Percentiles rank a stretch among this genome's conserved stretches.
These are phyloP conservation scores for Diplolepis rosae DNA, from an alignment of 2,888 invertebrate genomes.

Conservation along the genomic window DNA sequence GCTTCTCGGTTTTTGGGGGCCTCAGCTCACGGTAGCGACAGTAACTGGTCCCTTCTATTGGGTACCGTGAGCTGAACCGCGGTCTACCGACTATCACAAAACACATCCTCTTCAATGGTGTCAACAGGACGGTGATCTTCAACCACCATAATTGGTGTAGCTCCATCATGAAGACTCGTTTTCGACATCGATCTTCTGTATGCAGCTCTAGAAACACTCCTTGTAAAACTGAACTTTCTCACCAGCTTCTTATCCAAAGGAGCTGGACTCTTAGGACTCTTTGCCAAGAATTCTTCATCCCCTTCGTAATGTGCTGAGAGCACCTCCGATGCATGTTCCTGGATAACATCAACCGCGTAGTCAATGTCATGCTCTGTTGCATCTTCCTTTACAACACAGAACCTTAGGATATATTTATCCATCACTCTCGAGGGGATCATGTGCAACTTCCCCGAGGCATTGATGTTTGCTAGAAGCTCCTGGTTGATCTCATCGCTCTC, in stretches of 20 bases:
- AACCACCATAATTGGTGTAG: constrained; percentile 76
- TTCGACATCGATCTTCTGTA: constrained; percentile 76
- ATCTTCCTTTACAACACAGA: constrained; percentile 87
- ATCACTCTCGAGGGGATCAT: constrained; percentile 89
- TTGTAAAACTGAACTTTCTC: constrained; percentile 77
- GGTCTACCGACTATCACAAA: constrained; percentile 70
- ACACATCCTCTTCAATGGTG: constrained; percentile 66
- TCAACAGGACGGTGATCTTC: constrained; percentile 68
- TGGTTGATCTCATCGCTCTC: constrained; percentile 84
- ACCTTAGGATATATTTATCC: constrained; percentile 84
- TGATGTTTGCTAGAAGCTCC: constrained; percentile 84
- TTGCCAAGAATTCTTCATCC: constrained; percentile 70
- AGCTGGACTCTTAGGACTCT: constrained; percentile 72
- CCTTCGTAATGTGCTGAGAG: constrained; percentile 71
- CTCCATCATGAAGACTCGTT: constrained; percentile 76
- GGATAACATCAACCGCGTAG: constrained; percentile 79
- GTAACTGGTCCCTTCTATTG: constrained; percentile 58
- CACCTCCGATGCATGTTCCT: constrained; percentile 78
- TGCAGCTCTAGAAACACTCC: constrained; percentile 76
- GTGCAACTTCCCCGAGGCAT: constrained; percentile 88
- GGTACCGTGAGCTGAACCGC: constrained; percentile 66
- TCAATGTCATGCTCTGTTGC: constrained; percentile 84
- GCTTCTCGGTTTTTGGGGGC: constrained; percentile 41
- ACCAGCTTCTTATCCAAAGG: constrained; percentile 76
- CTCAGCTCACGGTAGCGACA: constrained; percentile 64